Base-by-base conservation (phyloP, 2,888 invertebrate species). In the Drosophila glabriapex region DNA sequence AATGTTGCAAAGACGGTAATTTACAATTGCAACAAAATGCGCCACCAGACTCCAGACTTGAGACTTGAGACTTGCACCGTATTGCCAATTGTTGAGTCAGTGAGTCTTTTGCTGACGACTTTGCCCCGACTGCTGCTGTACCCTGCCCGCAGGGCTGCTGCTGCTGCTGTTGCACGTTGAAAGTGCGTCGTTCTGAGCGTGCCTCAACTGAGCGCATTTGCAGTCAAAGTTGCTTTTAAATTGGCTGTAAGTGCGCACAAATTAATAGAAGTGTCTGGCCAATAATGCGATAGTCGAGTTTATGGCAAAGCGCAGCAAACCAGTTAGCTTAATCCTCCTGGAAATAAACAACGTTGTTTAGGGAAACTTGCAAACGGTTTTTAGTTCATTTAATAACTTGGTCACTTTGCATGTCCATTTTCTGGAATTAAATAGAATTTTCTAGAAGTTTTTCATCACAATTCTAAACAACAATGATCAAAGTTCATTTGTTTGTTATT, bases 1-100 rank as follows among this genome's bases (percentile, higher is more conserved):
- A 91, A 84, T 89, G 74, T 83, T 86, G 87, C 90, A 89, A 89
- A 90, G 90, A 83, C 84, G 74, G 84, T 89, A 89, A 87, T 87
- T 90, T 87, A 90, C 87, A 87, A 87, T 89, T 87, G 87, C 87
- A 90, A 80, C 84, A 55, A 74, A 76, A 75, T 74, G 78, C 66
- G 69, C 73, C 64, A 22, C 28, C 28, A 55, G 39, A 53, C 54
- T 54, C 31, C 50, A 28, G 50, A 31, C 64, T 16, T 7, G 12
- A 29, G 28, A 35, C 54, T 25, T 5, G 16, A 12, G 54, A 43
- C 43, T 43, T 14, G 22, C 68, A 68, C 53, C 59, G 59, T 55
- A 67, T 28, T 65, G 71, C 55, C 65, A 50, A 50, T 53, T 56
- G 64, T 43, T 46, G 16, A 31, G 58, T 22, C 43, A 31, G 55